A percentile compares a stretch with the other conserved stretches of the same genome.
Evolutionary conservation across 2,113 vertebrate species (phyloP).

Genomic region (Fregata magnificens): DNA sequence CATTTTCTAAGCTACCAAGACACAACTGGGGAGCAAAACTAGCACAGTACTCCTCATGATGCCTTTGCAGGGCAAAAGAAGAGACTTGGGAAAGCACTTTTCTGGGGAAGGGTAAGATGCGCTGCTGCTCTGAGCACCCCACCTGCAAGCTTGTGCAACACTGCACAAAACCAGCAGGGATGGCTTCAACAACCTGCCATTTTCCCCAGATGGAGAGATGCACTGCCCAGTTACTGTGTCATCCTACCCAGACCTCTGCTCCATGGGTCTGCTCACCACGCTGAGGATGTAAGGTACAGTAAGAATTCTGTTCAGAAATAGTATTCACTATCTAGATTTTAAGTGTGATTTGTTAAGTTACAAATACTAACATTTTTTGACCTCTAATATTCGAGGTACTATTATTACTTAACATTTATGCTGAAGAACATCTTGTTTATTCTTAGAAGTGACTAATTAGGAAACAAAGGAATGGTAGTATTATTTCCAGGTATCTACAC

Average conservation of each 20-base stretch:
- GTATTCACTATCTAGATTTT: neutral
- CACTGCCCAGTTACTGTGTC: neutral
- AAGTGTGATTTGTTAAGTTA: neutral
- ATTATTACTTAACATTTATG: neutral
- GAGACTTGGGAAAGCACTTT: neutral
- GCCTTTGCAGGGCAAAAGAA: neutral
- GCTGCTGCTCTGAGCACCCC: neutral
- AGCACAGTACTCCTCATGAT: fast-evolving
- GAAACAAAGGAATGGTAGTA: neutral
- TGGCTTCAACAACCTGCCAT: neutral
- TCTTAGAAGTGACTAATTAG: neutral
- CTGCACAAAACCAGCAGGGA: neutral
- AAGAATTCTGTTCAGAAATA: neutral
- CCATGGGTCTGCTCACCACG: neutral
- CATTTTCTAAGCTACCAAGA: neutral
- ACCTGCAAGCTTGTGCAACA: neutral
- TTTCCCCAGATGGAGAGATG: neutral
- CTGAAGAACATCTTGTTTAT: neutral
- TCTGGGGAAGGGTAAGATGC: neutral
- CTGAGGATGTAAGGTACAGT: neutral
- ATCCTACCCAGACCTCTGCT: neutral
- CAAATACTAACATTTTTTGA: neutral
- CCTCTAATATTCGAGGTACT: neutral
- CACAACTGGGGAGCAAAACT: neutral
- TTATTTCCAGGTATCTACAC: neutral